phyloP scores from a whole-genome alignment of 2,888 invertebrate species.

The Catocala sponsa region DNA sequence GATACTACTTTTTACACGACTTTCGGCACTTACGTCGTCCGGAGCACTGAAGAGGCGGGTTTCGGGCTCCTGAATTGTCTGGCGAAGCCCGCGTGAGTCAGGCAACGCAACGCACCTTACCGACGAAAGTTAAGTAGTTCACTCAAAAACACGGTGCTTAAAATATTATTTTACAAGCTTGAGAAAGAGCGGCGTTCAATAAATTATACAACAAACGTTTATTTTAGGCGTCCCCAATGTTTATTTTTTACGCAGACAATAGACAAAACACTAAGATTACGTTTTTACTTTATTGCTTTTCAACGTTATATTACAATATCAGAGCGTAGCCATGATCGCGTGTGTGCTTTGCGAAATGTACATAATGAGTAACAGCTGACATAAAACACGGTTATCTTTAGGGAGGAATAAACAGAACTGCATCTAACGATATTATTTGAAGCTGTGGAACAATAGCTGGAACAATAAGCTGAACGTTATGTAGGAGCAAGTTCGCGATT shows the following conservation, averaged over 20 bases:
- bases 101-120: conserved; percentile 58
- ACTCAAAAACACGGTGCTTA: conserved; percentile 66
- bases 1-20: conserved; percentile 88
- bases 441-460: conserved; percentile 36
- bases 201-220: conserved; percentile 63
- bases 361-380: not conserved
- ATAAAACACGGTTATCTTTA: conserved; percentile 1
- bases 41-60: conserved; percentile 82
- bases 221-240: conserved; percentile 68
- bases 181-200: conserved; percentile 58
- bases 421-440: not conserved
- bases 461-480: conserved; percentile 12
- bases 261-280: conserved; percentile 45
- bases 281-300: conserved; percentile 28
- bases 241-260: conserved; percentile 64
- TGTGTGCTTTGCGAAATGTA: not conserved
- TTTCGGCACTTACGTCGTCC: conserved; percentile 86
- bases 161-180: conserved; percentile 67
- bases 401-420: not conserved
- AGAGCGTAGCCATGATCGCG: not conserved
- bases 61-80: conserved; percentile 76
- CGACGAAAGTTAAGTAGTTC: conserved; percentile 61
- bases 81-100: conserved; percentile 77
- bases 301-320: not conserved
- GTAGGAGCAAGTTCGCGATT: conserved; percentile 21